These are phyloP conservation scores for Aelia acuminata DNA, from an alignment of 2,888 invertebrate genomes.

Conservation along the genomic window DNA sequence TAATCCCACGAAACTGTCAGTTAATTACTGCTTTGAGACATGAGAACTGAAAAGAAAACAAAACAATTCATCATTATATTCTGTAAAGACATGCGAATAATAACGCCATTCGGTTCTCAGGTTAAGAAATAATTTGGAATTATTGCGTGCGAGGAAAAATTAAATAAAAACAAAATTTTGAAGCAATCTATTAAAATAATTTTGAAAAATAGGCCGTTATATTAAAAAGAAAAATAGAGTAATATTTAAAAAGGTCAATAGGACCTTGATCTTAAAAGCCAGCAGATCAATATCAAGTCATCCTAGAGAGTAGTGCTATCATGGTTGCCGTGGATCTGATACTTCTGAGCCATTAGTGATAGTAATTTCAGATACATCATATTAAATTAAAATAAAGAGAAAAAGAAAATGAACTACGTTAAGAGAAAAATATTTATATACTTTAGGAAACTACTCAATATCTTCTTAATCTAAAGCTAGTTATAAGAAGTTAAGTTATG, in stretches of 20 bases:
- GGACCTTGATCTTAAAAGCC: constrained; percentile 2
- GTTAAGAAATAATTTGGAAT: neutral
- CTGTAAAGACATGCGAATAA: neutral
- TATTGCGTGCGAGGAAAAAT: neutral
- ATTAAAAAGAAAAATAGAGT: too few relatives aligned
- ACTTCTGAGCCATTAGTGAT: neutral
- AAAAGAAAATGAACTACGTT: too few relatives aligned
- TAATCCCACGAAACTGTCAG: neutral
- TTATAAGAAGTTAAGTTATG: too few relatives aligned
- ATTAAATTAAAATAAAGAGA: neutral
- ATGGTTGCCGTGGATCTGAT: neutral
- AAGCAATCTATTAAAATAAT: too few relatives aligned
- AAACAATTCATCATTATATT: neutral
- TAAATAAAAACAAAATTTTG: too few relatives aligned
- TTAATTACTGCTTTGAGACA: neutral
- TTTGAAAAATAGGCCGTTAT: too few relatives aligned
- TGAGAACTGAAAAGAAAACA: neutral
- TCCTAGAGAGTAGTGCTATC: neutral
- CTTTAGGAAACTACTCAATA: too few relatives aligned
- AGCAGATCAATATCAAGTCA: neutral
- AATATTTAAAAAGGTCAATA: neutral
- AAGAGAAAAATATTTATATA: too few relatives aligned
- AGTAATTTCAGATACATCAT: neutral
- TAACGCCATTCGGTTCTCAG: neutral
- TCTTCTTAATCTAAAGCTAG: too few relatives aligned